Evolutionary conservation across 2,797 vertebrate genomes (phyloP).

Genomic region (Xiphophorus birchmanni): DNA sequence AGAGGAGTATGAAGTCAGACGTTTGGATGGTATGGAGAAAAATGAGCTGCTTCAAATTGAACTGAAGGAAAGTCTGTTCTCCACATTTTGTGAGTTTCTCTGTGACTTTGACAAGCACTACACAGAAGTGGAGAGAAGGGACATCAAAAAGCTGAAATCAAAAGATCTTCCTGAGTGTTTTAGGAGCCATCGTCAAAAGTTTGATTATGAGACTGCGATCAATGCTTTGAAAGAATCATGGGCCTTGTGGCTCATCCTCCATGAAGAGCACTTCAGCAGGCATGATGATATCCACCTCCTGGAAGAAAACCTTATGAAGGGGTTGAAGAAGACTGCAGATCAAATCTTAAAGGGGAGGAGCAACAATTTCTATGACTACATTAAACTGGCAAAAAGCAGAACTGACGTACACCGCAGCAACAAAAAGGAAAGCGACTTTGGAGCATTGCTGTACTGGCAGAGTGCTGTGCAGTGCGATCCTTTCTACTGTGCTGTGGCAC

Average conservation of each 20-base stretch:
- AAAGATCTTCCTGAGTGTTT: conserved; percentile 16
- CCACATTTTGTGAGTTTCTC: conserved; percentile 11
- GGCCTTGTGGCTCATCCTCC: conserved; percentile 32
- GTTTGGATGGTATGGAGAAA: conserved; percentile 15
- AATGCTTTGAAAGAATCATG: conserved; percentile 20
- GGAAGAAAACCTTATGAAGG: neutral
- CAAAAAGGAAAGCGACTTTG: conserved; percentile 11
- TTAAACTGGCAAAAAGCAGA: conserved; percentile 9
- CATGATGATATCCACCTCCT: neutral
- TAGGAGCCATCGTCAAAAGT: conserved; percentile 3
- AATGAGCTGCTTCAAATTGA: conserved; percentile 23
- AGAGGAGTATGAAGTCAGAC: conserved; percentile 8
- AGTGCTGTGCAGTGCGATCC: neutral
- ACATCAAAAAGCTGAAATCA: neutral
- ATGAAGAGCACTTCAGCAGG: conserved; percentile 18
- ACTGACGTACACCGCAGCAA: conserved; percentile 11
- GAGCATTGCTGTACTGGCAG: conserved; percentile 19
- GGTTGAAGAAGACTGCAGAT: neutral
- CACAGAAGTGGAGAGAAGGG: neutral
- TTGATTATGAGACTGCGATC: conserved; percentile 11
- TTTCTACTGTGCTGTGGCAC: conserved; percentile 25
- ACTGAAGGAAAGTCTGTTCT: conserved; percentile 15
- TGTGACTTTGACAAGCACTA: conserved; percentile 5
- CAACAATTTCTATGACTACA: conserved; percentile 13
- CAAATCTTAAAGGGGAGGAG: neutral